Evolutionary conservation across 2,888 invertebrate species (phyloP), one percentile per base, ranked within the genome.

Genomic region (Tetragonisca angustula): DNA sequence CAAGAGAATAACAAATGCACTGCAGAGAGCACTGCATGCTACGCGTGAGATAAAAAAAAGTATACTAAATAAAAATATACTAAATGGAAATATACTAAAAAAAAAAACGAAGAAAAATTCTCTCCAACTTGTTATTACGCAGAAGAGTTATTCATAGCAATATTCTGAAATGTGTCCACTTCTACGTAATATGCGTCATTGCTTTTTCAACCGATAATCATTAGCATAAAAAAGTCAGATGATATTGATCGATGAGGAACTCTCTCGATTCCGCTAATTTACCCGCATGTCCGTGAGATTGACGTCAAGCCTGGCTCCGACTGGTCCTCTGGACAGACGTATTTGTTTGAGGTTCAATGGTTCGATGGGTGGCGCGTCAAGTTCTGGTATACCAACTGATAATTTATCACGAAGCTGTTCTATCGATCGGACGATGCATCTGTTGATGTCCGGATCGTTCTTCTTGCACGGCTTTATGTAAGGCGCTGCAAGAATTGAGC

Each of bases 321-420:
- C 95, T 0, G 96, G 96, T 2, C 96, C 96, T 5, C 96, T 95
- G 0, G 96, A 95, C 78, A 97, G 93, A 11, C 95, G 95, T 24
- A 97, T 95, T 92, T 96, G 96, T 0, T 96, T 96, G 74, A 97
- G 94, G 67, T 95, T 94, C 43, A 97, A 94, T 0, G 97, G 97
- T 88, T 97, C 97, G 50, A 97, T 95, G 0, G 96, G 95, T 0
- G 97, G 97, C 6, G 97, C 96, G n/a, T 96, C 95, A 72, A 97
- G 93, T 93, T 97, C 97, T 0, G 96, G 96, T 78, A 97, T 97
- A 68, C 97, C 97, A 92, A 95, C 94, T 17, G 95, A 95, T 87
- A 97, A 95, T 91, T 96, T 96, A 0, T 95, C 95, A 79, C 96
- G 95, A 4, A 97, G 93, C 74, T 95, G 94, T 76, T 96, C 96